Percentiles rank a stretch among this genome's conserved stretches.
Conservation (phyloP, 2,797 vertebrate genomes). For the Steatocranus sp. region DNA sequence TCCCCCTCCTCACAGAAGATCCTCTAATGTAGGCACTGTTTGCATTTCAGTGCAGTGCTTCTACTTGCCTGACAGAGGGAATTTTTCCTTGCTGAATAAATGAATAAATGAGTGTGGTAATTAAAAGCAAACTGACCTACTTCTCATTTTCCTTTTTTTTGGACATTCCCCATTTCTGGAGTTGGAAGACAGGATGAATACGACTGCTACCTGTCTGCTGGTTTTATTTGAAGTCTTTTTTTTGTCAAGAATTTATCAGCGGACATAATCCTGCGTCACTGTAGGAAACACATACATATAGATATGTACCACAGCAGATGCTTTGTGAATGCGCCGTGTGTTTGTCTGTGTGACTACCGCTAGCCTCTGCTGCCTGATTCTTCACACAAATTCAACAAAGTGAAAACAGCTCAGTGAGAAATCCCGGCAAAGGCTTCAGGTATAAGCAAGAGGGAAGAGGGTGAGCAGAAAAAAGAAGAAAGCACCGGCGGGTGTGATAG, state of each 20-base stretch:
- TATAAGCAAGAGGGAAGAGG: slow-evolving; percentile 4
- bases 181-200: not conserved
- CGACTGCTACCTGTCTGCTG: not conserved
- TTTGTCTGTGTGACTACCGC: not conserved
- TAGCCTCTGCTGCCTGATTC: slow-evolving; percentile 4
- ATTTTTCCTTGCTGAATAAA: slow-evolving; percentile 70
- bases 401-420: slow-evolving; percentile 47
- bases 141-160: slow-evolving; percentile 47
- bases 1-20: slow-evolving; percentile 45
- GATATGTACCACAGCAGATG: not conserved
- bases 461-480: not conserved
- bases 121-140: slow-evolving; percentile 78
- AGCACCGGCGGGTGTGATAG: slow-evolving; percentile 10
- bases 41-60: slow-evolving; percentile 70
- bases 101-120: slow-evolving; percentile 78
- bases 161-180: slow-evolving; percentile 44
- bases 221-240: not conserved
- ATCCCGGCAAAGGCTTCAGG: slow-evolving; percentile 11
- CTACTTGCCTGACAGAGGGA: slow-evolving; percentile 66
- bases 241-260: slow-evolving; percentile 25
- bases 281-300: slow-evolving; percentile 21
- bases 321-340: slow-evolving; percentile 10
- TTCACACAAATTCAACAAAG: slow-evolving; percentile 29
- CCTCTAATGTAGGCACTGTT: slow-evolving; percentile 68
- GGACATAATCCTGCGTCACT: slow-evolving; percentile 15